A percentile compares a stretch with the other conserved stretches of the same genome.
Evolutionary conservation across 2,888 invertebrate species (phyloP).

Genomic region (Polietes domitor): DNA sequence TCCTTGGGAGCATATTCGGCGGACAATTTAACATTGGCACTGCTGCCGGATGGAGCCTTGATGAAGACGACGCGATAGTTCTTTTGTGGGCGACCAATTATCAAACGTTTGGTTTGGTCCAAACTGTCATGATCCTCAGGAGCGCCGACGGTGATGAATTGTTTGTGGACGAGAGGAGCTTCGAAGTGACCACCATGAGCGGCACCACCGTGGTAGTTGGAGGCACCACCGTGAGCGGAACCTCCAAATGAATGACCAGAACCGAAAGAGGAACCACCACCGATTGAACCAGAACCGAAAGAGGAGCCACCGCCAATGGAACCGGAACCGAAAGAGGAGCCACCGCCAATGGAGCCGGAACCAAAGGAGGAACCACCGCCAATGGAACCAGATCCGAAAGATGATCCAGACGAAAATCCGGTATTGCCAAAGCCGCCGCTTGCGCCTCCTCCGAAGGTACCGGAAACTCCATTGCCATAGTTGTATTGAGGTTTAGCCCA

Average conservation of each 20-base stretch:
- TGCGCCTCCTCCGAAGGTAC: constrained; percentile 38
- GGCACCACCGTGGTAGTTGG: neutral
- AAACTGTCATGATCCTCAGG: constrained; percentile 77
- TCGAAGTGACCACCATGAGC: constrained; percentile 64
- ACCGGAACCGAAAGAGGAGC: constrained; percentile 10
- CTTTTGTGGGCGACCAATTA: constrained; percentile 78
- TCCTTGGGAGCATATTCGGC: constrained; percentile 78
- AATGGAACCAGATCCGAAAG: no score
- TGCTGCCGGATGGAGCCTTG: constrained; percentile 77
- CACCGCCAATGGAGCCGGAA: neutral
- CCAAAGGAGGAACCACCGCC: constrained; percentile 7
- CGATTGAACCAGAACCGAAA: constrained; percentile 47
- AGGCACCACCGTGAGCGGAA: constrained; percentile 64
- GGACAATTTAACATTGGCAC: constrained; percentile 74
- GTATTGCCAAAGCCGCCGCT: constrained; percentile 66
- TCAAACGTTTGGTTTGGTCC: constrained; percentile 75
- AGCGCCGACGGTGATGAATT: constrained; percentile 78
- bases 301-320: no score
- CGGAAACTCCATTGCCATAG: constrained; percentile 73
- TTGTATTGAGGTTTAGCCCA: constrained; percentile 75
- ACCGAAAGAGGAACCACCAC: constrained; percentile 39
- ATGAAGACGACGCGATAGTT: constrained; percentile 79
- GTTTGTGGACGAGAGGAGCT: constrained; percentile 75
- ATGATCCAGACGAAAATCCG: constrained; percentile 42
- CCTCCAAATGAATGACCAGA: no score